Conservation (phyloP, 2,113 vertebrate species). For the Bufo gargarizans region DNA sequence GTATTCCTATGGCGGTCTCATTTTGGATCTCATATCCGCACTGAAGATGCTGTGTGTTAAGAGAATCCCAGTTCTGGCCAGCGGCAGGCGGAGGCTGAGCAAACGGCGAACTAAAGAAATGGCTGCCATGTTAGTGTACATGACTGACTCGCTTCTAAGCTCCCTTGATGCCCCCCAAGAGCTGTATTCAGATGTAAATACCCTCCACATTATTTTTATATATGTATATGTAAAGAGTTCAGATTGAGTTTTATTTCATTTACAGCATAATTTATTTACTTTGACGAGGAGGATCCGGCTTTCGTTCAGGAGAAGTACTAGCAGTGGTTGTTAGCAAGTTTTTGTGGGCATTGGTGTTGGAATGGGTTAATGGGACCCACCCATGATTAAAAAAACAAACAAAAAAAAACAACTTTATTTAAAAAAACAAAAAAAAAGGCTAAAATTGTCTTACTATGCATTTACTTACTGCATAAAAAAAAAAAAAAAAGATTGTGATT, state of each 20-base stretch:
- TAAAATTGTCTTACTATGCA: slow-evolving; percentile 56
- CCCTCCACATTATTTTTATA: slow-evolving; percentile 12
- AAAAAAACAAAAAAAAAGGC: not conserved
- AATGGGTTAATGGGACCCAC: not conserved
- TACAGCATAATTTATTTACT: slow-evolving; percentile 81
- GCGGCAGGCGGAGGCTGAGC: too few relatives aligned
- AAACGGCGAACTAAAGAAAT: not conserved
- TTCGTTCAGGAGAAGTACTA: slow-evolving; percentile 58
- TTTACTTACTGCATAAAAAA: slow-evolving; percentile 56
- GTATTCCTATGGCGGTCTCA: too few relatives aligned
- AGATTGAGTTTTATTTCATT: slow-evolving; percentile 78
- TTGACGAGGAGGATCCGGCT: slow-evolving; percentile 69
- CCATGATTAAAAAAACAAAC: not conserved
- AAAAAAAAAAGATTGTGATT: slow-evolving; percentile 52
- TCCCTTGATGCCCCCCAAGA: not conserved
- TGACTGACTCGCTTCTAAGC: not conserved
- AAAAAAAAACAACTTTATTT: slow-evolving; percentile 21
- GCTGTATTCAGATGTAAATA: slow-evolving; percentile 54
- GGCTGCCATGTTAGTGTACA: not conserved
- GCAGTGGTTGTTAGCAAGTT: not conserved
- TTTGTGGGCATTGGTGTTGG: slow-evolving; percentile 33
- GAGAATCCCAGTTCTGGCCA: too few relatives aligned
- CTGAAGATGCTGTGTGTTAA: too few relatives aligned
- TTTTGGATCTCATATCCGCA: too few relatives aligned
- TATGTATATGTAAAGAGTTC: slow-evolving; percentile 61